Conservation (phyloP, 2,113 vertebrate species). For the Eidolon helvum region DNA sequence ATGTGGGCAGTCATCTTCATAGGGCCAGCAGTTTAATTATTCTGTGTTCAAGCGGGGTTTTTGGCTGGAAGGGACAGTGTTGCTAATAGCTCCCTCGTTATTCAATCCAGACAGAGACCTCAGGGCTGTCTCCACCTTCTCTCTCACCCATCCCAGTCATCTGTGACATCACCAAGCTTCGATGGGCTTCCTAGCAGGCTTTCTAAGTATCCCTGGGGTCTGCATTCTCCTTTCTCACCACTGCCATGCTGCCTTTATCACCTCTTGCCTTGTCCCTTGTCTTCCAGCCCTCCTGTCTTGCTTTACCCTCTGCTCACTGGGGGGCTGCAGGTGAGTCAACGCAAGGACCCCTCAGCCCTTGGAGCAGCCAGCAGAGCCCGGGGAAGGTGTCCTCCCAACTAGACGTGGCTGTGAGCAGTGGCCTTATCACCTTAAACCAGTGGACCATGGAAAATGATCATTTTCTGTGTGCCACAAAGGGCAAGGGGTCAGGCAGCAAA, state of each 20-base stretch:
- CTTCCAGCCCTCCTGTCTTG: not conserved
- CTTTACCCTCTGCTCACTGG: not conserved
- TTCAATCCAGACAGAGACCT: not conserved
- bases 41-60: not conserved
- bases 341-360: not conserved
- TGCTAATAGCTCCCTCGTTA: rapidly evolving
- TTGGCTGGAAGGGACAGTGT: not conserved
- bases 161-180: not conserved
- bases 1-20: not conserved
- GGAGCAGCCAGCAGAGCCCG: not conserved
- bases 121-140: not conserved
- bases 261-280: not conserved
- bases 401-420: not conserved
- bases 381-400: not conserved
- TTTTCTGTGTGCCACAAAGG: not conserved
- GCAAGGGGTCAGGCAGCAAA: not conserved
- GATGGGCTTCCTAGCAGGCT: rapidly evolving
- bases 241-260: rapidly evolving
- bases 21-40: not conserved
- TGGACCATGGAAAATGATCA: not conserved
- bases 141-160: not conserved
- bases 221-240: not conserved
- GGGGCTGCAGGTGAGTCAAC: not conserved
- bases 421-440: not conserved
- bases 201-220: not conserved